phyloP scores from a whole-genome alignment of 2,797 vertebrate genomes.

The Triplophysa yarkandensis region DNA sequence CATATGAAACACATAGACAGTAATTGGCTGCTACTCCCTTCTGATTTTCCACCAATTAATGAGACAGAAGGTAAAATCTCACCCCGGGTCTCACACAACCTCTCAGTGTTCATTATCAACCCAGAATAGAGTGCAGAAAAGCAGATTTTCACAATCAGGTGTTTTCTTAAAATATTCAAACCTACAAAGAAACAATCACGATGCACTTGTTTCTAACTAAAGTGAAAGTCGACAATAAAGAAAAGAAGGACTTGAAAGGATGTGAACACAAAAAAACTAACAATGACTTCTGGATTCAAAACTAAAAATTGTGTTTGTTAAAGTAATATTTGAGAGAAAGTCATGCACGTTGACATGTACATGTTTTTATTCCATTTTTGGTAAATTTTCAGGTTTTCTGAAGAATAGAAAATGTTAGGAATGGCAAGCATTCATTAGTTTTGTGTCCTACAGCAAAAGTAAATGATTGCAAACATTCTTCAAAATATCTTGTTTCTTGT shows the following conservation, averaged over 20 bases:
- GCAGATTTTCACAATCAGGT: slow-evolving; percentile 21
- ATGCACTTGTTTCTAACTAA: slow-evolving; percentile 7
- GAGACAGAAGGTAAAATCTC: not conserved
- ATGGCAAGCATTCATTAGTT: too few species aligned
- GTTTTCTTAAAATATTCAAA: slow-evolving; percentile 25
- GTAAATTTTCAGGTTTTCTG: too few species aligned
- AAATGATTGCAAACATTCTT: too few species aligned
- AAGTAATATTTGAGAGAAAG: too few species aligned
- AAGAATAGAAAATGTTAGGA: too few species aligned
- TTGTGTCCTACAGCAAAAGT: too few species aligned
- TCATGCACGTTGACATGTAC: too few species aligned
- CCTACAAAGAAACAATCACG: not conserved
- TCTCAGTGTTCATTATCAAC: slow-evolving; percentile 34
- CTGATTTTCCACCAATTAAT: slow-evolving; percentile 38
- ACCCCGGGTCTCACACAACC: not conserved
- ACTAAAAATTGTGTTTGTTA: not conserved
- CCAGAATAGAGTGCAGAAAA: not conserved
- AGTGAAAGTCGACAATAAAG: not conserved
- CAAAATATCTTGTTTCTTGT: too few species aligned
- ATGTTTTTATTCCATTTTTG: too few species aligned
- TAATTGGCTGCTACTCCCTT: slow-evolving; percentile 28
- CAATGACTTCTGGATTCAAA: not conserved
- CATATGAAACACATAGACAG: slow-evolving; percentile 27
- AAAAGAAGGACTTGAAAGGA: not conserved
- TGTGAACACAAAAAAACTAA: not conserved